Conservation (phyloP, 2,888 invertebrate species). For the Vannuccia rotundouncinata region DNA sequence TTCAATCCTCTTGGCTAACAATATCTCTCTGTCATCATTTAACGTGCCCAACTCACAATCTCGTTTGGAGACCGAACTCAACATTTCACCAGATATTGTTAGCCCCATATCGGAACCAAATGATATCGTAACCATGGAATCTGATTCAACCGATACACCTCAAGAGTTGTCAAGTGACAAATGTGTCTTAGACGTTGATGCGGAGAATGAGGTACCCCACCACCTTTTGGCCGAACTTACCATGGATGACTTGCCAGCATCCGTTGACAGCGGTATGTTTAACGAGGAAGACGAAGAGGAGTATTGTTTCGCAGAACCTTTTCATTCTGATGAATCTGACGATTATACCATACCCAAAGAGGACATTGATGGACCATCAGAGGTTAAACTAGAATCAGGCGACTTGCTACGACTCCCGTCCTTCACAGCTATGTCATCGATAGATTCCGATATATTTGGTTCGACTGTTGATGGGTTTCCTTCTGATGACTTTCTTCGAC, state of each 20-base stretch:
- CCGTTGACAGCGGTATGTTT: slow-evolving; percentile 1
- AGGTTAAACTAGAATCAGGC: not conserved
- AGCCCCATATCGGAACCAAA: not conserved
- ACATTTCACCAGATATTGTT: not conserved
- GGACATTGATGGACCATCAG: not conserved
- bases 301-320: not conserved
- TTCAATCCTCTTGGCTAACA: not conserved
- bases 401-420: not conserved
- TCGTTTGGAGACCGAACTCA: not conserved
- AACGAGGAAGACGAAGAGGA: slow-evolving; percentile 5
- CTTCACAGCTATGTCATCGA: not conserved
- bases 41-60: not conserved
- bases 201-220: not conserved
- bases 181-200: too few species aligned
- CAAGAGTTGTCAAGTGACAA: not conserved
- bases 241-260: not conserved
- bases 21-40: not conserved
- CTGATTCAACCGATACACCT: not conserved
- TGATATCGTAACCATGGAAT: not conserved
- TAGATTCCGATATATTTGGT: not conserved
- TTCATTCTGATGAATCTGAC: not conserved
- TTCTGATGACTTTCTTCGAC: not conserved
- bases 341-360: slow-evolving; percentile 5
- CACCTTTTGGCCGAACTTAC: not conserved
- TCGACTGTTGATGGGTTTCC: not conserved